Conservation (phyloP, 2,113 vertebrate species). For the Anser brachyrhynchus region DNA sequence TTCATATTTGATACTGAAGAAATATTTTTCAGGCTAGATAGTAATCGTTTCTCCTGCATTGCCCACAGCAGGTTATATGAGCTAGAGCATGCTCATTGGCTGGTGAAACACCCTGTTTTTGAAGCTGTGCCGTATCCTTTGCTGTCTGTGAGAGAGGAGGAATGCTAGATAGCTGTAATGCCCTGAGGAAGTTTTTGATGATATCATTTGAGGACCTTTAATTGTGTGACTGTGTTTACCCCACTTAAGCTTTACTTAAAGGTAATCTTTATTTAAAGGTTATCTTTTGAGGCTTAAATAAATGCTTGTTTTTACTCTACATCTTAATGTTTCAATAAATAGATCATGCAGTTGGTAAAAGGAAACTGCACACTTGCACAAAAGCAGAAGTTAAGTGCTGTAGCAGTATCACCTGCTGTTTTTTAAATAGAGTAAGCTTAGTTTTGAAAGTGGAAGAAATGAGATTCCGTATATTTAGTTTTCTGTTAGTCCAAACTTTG, state of each 20-base stretch:
- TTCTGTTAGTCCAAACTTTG: background rate
- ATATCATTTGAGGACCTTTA: background rate
- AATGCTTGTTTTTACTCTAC: background rate
- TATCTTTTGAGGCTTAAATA: background rate
- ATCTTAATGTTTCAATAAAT: background rate
- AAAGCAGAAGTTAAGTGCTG: background rate
- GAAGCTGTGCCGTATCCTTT: background rate
- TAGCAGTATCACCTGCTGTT: background rate
- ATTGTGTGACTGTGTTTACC: background rate
- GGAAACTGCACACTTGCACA: background rate
- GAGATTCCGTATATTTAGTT: background rate
- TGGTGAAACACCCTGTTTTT: background rate
- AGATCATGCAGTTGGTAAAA: background rate
- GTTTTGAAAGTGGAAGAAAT: background rate
- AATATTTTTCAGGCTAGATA: background rate
- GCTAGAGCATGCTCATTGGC: background rate
- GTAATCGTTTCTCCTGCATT: background rate
- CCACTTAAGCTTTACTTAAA: background rate
- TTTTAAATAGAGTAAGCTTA: background rate
- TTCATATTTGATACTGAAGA: slow-evolving; percentile 21
- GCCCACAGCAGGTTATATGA: background rate
- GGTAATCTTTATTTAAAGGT: background rate
- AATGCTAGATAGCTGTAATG: background rate
- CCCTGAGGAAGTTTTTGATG: background rate
- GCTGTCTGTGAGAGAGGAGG: background rate